A percentile compares a stretch with the other conserved stretches of the same genome.
These are phyloP conservation scores for Bombus waltoni DNA, from an alignment of 1,140 invertebrate species.

Conservation along the genomic window DNA sequence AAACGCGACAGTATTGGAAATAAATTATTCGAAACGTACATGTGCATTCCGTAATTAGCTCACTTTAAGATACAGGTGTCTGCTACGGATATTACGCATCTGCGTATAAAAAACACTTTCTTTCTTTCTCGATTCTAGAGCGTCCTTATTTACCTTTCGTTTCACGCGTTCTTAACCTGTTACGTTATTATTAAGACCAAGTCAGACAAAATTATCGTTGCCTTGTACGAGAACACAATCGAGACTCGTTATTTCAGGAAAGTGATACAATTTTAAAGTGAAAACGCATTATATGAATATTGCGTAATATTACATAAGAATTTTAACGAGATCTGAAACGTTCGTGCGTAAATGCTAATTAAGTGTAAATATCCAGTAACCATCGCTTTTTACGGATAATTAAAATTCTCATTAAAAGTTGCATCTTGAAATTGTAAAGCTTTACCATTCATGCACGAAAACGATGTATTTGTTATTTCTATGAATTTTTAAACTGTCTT, in stretches of 20 bases:
- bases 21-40: background rate
- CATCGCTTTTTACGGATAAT: background rate
- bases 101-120: background rate
- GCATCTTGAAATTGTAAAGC: background rate
- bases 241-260: conserved; percentile 6
- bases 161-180: background rate
- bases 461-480: background rate
- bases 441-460: background rate
- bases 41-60: background rate
- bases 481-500: background rate
- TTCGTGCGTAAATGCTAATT: background rate
- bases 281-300: background rate
- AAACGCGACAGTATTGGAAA: background rate
- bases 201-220: background rate
- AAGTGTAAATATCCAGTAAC: background rate
- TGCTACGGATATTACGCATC: background rate
- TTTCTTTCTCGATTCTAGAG: background rate
- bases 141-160: background rate
- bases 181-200: background rate
- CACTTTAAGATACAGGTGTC: background rate
- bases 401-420: background rate
- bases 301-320: conserved; percentile 15
- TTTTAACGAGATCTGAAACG: background rate
- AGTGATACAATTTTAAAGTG: conserved; percentile 6
- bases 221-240: background rate